phyloP scores from a whole-genome alignment of 2,888 invertebrate genomes.

The Apoda limacodes region DNA sequence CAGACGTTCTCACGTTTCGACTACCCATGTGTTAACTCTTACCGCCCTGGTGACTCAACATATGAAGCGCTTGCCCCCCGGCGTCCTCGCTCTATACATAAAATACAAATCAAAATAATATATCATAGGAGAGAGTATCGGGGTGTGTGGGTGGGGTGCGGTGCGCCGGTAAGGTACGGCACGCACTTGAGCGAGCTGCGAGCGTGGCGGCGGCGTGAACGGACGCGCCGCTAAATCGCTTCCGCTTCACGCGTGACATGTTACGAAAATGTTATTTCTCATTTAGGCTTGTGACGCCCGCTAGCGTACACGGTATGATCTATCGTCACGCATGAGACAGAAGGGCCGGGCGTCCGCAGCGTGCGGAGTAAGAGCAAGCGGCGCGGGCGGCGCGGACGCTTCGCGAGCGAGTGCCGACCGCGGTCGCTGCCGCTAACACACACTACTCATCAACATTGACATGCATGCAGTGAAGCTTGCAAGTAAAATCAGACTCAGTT shows the following conservation, averaged over 20 bases:
- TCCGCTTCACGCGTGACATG: constrained; percentile 1
- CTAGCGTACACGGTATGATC: neutral
- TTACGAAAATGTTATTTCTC: no score
- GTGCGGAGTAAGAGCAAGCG: constrained; percentile 11
- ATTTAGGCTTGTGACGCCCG: no score
- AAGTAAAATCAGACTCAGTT: constrained; percentile 68
- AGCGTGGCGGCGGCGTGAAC: constrained; percentile 27
- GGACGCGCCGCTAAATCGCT: constrained; percentile 22
- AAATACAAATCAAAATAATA: constrained; percentile 70
- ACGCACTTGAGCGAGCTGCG: constrained; percentile 21
- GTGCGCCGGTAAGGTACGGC: neutral
- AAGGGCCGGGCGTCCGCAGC: constrained; percentile 17
- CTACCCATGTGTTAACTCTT: constrained; percentile 74
- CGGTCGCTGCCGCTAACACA: constrained; percentile 33
- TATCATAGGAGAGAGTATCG: constrained; percentile 65
- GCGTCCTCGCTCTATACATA: constrained; percentile 91
- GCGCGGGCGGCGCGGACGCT: constrained; percentile 18
- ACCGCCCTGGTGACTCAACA: constrained; percentile 95
- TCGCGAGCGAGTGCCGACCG: constrained; percentile 15
- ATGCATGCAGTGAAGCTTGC: constrained; percentile 69
- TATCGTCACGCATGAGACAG: no score
- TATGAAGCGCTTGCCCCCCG: constrained; percentile 90
- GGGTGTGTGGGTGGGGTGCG: constrained; percentile 57
- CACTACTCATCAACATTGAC: constrained; percentile 63
- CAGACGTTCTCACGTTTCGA: constrained; percentile 68